Evolutionary conservation across 1,140 invertebrate genomes (phyloP), one percentile per base, ranked within the genome.

Genomic region (Pteromalus puparum): DNA sequence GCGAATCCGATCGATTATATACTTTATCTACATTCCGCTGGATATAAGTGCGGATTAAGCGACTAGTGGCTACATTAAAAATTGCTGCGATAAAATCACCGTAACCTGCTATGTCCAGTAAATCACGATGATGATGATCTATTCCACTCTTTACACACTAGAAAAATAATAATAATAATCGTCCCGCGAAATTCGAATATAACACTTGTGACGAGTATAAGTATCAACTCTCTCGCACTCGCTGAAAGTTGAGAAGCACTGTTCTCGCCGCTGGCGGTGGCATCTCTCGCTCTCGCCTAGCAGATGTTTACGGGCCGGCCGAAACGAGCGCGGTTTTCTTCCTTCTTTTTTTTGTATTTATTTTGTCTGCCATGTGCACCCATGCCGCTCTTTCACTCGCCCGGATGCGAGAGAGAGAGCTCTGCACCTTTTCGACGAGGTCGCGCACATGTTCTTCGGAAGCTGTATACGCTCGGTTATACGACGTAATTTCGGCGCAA

Each of bases 291-390:
- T 88, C 88, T 88, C 88, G 89, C 88, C 89, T 89, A 90, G 91
- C 92, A 93, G 91, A 92, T 93, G 91, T 92, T 93, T 91, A 91
- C 88, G 86, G 87, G 87, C 89, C 86, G 88, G 87, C 89, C 89
- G 87, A 91, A 91, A 89, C 86, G 87, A 90, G 87, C 87, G 87
- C 30, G 30, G 87, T 90, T 90, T 89, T 90, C 89, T 87, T 90
- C 86, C 88, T 90, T 90, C 86, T 82, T 75, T 83, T 76, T 79
- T 34, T 87, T 87, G 85, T 89, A 89, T 89, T 91, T 90, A 88
- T 89, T 90, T 89, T 89, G 90, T 90, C 90, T 90, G 87, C 88
- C 89, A 89, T 90, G 87, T 90, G 90, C 88, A 88, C 86, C 73
- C 42, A 81, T 87, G 81, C 86, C 86, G 84, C 67, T 70, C 82